Base-by-base conservation (phyloP, 2,113 vertebrate genomes). In the Scomber scombrus region DNA sequence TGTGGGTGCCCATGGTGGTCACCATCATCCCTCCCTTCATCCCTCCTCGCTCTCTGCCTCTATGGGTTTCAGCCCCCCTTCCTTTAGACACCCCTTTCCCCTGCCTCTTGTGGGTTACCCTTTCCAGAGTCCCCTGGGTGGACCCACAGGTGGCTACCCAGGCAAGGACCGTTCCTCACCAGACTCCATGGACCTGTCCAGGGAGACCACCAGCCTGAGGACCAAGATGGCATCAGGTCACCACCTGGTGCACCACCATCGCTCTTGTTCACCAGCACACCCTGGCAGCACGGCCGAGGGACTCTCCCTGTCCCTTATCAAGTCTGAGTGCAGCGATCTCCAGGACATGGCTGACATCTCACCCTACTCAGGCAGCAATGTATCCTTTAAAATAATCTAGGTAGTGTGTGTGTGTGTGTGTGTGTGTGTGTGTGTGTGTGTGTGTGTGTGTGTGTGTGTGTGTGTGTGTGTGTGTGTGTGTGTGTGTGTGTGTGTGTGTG, bases 341-440 rank as follows among this genome's bases (percentile, higher is more conserved):
- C 98, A 98, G 94, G 98, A 99, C 93, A 98, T 99, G 97, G 95
- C 97, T 0, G 98, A 99, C 92, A 98, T 99, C 94, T 99, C 97
- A 4, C 97, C 97, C 83, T 99, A 98, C 93, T 97, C 98, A 83
- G 97, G 97, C 95, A 98, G 97, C 96, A 98, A 97, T 94, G 97
- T 99, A 99, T 99, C 98, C 98, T 99, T 99, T 96, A 3, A 61
- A 18, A 56, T 62, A 40, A 49, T 61, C 0, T 47, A 5, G 3
- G 34, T 23, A 34, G 21, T 16, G 26, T 9, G 68, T 18, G 40
- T 23, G 14, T 66, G 26, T 21, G 3, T 15, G 26, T 80, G 40
- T 5, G 40, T 45, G n/a, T 26, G 71, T 29, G 56, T 3, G 56
- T n/a, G 29, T 4, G 18, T 7, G 31, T 31, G 21, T 16, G 26